Evolutionary conservation across 2,113 vertebrate genomes (phyloP), one percentile per base, ranked within the genome.

Genomic region (Dicaeum eximium): DNA sequence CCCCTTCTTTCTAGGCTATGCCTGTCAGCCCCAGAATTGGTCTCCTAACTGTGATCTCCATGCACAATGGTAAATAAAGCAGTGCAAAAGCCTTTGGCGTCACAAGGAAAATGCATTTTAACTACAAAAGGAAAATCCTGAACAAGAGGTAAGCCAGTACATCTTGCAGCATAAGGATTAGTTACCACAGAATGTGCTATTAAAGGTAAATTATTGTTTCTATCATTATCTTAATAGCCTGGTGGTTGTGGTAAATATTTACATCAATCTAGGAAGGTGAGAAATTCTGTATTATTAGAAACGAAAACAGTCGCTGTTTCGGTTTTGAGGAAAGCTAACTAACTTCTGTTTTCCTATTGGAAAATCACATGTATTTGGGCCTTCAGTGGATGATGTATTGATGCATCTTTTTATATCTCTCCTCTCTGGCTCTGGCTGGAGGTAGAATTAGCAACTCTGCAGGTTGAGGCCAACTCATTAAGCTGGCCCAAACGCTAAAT

Each of bases 151-250:
- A 88, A 88, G 38, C 15, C 66, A 88, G 66, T 72, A 77, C 38
- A 74, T 87, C 82, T 88, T 96, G 33, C 27, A 58, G 44, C 74
- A 80, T 85, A 92, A 96, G 86, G 92, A 93, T 94, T 96, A 94
- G n/a, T 57, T 88, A 67, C 31, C 7, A 9, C 77, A 95, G 50
- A 77, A 75, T 38, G 60, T 92, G 62, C 35, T 86, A 89, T 80
- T 95, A 87, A 87, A 88, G 25, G 42, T 61, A 85, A 54, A 78
- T 84, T 87, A 80, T 86, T 91, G 42, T 44, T 96, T 89, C 44
- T 57, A 14, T 80, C 73, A 38, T 77, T 77, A 91, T 50, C 53
- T 57, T 86, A 83, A 88, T 54, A 73, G 27, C 10, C 27, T 67
- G n/a, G 25, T 77, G 7, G 33, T 48, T 80, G 54, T 50, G 57